Conservation (phyloP, 1,140 invertebrate genomes). For the Pseudobourletiella spinata region DNA sequence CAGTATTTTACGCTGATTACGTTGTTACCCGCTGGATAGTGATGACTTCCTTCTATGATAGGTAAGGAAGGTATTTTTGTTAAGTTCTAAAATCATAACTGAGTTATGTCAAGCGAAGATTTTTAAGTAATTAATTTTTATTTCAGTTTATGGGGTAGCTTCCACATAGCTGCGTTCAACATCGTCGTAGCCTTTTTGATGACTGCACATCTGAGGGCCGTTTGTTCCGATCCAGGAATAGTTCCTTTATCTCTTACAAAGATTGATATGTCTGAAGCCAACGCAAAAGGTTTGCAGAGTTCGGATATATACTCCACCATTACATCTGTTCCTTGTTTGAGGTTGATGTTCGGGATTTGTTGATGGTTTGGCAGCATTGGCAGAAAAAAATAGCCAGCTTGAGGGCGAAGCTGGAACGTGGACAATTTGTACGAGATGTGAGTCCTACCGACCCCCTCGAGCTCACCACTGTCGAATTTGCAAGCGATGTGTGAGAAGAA, state of each 20-base stretch:
- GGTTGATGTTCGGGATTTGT: constrained; percentile 56
- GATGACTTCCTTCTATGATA: constrained; percentile 46
- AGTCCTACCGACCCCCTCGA: constrained; percentile 72
- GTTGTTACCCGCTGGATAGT: constrained; percentile 79
- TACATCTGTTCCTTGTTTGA: not conserved
- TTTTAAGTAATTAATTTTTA: no score
- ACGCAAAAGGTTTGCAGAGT: constrained; percentile 41
- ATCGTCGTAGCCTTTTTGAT: constrained; percentile 48
- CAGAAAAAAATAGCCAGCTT: constrained; percentile 10
- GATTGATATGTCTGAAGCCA: constrained; percentile 77
- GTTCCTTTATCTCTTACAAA: constrained; percentile 70
- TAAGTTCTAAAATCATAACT: no score
- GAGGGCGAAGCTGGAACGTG: constrained; percentile 55
- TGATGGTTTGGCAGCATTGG: constrained; percentile 42
- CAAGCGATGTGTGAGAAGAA: constrained; percentile 70
- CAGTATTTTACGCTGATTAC: constrained; percentile 80
- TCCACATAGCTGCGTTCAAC: constrained; percentile 75
- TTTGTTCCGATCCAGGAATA: constrained; percentile 78
- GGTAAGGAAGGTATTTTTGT: no score
- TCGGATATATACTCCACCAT: constrained; percentile 65
- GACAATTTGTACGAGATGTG: constrained; percentile 69
- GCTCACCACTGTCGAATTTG: constrained; percentile 86
- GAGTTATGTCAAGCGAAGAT: constrained; percentile 65
- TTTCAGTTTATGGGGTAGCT: constrained; percentile 73
- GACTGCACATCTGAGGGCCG: constrained; percentile 53